Evolutionary conservation across 2,113 vertebrate genomes (phyloP), one percentile per base, ranked within the genome.

Genomic region (Chloebia gouldiae): DNA sequence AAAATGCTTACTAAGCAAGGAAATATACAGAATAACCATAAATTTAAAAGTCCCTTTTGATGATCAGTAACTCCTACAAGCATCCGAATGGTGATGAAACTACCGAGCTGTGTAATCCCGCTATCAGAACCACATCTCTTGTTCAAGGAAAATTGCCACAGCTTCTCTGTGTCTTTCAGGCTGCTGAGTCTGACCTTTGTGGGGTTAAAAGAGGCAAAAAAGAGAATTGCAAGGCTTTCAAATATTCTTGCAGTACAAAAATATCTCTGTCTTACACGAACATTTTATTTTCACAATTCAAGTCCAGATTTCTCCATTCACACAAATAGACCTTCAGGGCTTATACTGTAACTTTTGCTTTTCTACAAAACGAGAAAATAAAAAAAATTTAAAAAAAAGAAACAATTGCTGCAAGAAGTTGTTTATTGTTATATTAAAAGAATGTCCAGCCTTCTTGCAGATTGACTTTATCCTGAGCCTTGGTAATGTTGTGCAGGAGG

Each of bases 61-160:
- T 70, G 86, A 93, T 31, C 71, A 70, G 68, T 57, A 95, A 81
- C 88, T 90, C 86, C 71, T 69, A 92, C 92, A 56, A 63, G 37
- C 54, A 78, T 68, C 51, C 33, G 2, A 78, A 81, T 4, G 35
- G 30, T 91, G 93, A 87, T 5, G 15, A 86, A 88, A 84, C 42
- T 92, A 70, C 47, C 0, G 13, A 83, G 57, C 7, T 92, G 33
- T 19, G 8, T 40, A 86, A 88, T 92, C 72, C 83, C 8, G 0
- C 82, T 96, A 94, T 95, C 91, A 56, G 75, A 88, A 70, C 76
- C 35, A 1, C 86, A 97, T 94, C 86, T 94, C 87, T 65, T 72
- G 45, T 91, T 93, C 70, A 79, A 76, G 79, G 37, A 57, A 90
- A 80, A 86, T 53, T 95, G 33, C 21, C 71, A 37, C 66, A 24